phyloP scores from a whole-genome alignment of 2,797 vertebrate genomes.

The Rhinatrema bivittatum region DNA sequence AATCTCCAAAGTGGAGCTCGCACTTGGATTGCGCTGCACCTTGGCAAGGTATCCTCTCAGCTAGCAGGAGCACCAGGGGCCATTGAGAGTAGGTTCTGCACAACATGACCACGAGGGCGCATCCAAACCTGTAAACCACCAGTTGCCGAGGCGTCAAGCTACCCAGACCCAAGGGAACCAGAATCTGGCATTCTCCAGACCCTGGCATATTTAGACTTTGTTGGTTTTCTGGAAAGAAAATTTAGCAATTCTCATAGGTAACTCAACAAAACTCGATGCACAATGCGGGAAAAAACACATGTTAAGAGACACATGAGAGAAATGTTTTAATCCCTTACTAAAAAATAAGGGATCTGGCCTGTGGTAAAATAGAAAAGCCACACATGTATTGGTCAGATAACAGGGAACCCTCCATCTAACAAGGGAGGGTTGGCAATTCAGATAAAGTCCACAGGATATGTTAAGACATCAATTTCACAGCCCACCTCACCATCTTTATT shows the following conservation, averaged over 20 bases:
- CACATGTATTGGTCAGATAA: too few relatives aligned
- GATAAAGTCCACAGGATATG: too few relatives aligned
- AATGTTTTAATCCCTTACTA: too few relatives aligned
- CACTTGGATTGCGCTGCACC: neutral
- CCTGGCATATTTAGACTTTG: neutral
- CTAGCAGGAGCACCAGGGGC: conserved; percentile 55
- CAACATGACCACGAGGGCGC: conserved; percentile 57
- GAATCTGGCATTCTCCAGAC: neutral
- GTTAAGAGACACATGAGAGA: too few relatives aligned
- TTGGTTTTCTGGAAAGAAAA: neutral
- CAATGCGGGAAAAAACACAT: too few relatives aligned
- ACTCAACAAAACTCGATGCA: neutral
- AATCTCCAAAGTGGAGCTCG: conserved; percentile 35
- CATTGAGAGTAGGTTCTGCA: conserved; percentile 45
- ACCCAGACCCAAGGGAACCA: conserved; percentile 57
- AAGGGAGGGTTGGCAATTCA: too few relatives aligned
- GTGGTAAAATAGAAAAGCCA: too few relatives aligned
- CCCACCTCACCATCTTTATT: too few relatives aligned
- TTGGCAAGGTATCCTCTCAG: conserved; percentile 51
- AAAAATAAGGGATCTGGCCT: too few relatives aligned
- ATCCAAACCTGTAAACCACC: conserved; percentile 67
- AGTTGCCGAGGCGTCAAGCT: conserved; percentile 63
- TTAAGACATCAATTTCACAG: too few relatives aligned
- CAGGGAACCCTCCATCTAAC: too few relatives aligned
- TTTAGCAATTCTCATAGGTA: neutral